A percentile compares a stretch with the other conserved stretches of the same genome.
These are phyloP conservation scores for Condylura cristata DNA, from an alignment of 2,113 vertebrate genomes.

Conservation along the genomic window DNA sequence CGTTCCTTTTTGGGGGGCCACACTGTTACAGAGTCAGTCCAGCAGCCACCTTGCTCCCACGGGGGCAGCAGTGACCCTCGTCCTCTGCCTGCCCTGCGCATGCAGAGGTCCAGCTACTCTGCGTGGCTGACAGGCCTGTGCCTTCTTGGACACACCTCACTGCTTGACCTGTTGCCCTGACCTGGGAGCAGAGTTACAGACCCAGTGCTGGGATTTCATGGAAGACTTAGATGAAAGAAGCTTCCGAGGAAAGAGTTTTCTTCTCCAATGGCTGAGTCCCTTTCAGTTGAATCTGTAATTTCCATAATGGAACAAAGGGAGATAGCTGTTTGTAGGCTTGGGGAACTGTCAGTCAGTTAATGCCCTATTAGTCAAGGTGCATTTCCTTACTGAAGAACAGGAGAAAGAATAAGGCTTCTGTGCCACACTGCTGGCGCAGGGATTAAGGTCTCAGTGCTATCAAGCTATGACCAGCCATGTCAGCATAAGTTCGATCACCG, in stretches of 20 bases:
- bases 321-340: neutral
- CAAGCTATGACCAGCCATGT: no score
- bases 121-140: neutral
- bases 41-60: neutral
- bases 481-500: no score
- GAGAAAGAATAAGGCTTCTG: neutral
- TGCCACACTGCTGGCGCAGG: no score
- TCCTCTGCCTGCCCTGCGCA: rapidly evolving
- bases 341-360: neutral
- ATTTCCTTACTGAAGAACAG: constrained; percentile 18
- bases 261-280: neutral
- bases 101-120: neutral
- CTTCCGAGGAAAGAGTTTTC: constrained; percentile 13
- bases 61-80: no score
- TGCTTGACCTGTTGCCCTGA: neutral
- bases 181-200: neutral
- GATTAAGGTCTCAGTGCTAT: no score
- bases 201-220: neutral
- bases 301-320: neutral
- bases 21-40: no score
- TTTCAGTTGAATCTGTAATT: neutral
- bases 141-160: neutral
- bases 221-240: neutral
- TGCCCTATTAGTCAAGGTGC: neutral
- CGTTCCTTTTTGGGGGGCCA: no score